Base-by-base conservation (phyloP, 2,113 vertebrate species). In the Anser cygnoides region DNA sequence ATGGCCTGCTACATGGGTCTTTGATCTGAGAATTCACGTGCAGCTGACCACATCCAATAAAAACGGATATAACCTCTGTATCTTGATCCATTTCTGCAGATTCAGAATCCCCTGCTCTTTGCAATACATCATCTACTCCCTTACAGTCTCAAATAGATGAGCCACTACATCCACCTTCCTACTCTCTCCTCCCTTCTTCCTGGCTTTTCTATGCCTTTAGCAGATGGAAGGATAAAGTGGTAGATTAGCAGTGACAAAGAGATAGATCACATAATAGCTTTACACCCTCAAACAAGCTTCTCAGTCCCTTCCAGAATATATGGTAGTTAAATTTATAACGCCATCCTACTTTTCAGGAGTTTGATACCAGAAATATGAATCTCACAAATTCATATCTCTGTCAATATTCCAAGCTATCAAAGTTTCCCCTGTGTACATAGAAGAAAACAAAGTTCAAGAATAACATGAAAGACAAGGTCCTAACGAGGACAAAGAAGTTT, bases 381-480 rank as follows among this genome's bases (percentile, higher is more conserved):
- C 25, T 35, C 37, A 66, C 6, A n/a, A 84, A 87, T 49, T 72
- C 21, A 59, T 35, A 61, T 92, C 33, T 79, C 83, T 80, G 73
- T 65, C 82, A 83, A 50, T 44, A n/a, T 67, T 78, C 26, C 92
- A 85, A 35, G 33, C n/a, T 66, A 81, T 61, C 71, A 26, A 93
- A 90, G 76, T 46, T 84, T 57, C 76, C 76, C 77, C 75, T 55
- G 80, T 81, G 57, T 23, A 81, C 25, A 72, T 11, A 17, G 22
- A 85, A 44, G 41, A 90, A 21, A 88, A 28, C 55, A 86, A 92
- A 58, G 83, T 85, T 96, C 72, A 86, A 83, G 29, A 95, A 71
- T 8, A 81, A 91, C 39, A 67, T 10, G 58, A 70, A 55, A 89
- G 66, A 84, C 65, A 79, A 66, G 43, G 43, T 57, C 66, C 62